Base-by-base conservation (phyloP, 2,113 vertebrate species). In the Abramis brama region DNA sequence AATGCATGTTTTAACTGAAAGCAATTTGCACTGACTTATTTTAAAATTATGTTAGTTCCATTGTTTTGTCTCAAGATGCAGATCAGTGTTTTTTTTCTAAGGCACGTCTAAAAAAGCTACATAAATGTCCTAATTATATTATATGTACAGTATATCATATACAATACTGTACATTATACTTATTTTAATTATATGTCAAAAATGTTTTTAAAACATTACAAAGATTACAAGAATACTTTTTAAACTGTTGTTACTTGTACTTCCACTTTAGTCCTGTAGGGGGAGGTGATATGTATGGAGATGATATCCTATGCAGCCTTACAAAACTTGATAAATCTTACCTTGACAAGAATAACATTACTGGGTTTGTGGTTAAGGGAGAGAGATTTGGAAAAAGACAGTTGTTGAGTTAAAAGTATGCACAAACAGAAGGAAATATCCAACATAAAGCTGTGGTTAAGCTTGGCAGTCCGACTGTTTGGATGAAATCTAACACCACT, bases 371-470 rank as follows among this genome's bases (percentile, higher is more conserved):
- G n/a, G 71, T 47, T 50, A 50, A 45, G 43, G n/a, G 43, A 75
- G 23, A 75, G 39, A 23, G 23, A 27, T 75, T 75, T 50, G 23
- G 71, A 47, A 47, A 45, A 13, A 50, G 2, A 47, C 71, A 2
- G 71, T 74, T 74, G 39, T 25, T 47, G 43, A 75, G 71, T 75
- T n/a, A 47, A 47, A 75, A 75, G 43, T 75, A 75, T 75, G n/a
- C 45, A n/a, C 71, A 75, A 43, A 25, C 10, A 47, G 71, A 17
- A 75, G 43, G 71, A 75, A 75, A 25, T 25, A 75, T 27, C 39
- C 71, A 75, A 75, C 71, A 75, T 75, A 75, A 71, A 75, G 43
- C 71, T 75, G 71, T 50, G 71, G 71, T 75, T 75, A 47, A 47
- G 3, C 43, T 50, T 75, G 71, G 43, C 71, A n/a, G 43, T 47